These are phyloP conservation scores for Babyrousa celebensis DNA, from an alignment of 2,797 vertebrate species.

Conservation along the genomic window DNA sequence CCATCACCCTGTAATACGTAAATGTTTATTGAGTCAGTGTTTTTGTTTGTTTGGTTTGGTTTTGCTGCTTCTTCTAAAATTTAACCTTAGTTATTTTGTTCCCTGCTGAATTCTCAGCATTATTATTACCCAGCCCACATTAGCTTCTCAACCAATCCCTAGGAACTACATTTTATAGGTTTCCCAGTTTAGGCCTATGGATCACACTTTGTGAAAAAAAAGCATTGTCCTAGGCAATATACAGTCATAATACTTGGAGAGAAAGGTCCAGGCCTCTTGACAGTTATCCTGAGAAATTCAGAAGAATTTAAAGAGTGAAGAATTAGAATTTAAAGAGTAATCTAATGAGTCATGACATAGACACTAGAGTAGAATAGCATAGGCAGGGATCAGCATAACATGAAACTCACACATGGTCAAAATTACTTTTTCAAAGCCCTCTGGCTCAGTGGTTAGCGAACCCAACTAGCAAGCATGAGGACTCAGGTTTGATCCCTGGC, in stretches of 20 bases:
- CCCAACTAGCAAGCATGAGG: too few species aligned
- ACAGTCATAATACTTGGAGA: neutral
- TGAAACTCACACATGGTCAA: neutral
- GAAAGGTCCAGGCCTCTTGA: neutral
- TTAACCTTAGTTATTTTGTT: constrained; percentile 49
- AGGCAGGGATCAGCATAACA: neutral
- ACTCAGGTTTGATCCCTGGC: too few species aligned
- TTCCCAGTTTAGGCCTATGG: neutral
- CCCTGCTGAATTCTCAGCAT: neutral
- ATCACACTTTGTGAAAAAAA: constrained; percentile 37
- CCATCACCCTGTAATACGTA: neutral
- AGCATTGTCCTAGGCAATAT: neutral
- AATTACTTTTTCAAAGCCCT: neutral
- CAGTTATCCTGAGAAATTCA: neutral
- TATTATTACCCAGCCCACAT: neutral
- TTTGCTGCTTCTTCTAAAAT: neutral
- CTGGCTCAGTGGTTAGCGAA: too few species aligned
- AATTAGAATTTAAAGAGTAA: neutral
- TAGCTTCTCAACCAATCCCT: neutral
- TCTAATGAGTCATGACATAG: neutral
- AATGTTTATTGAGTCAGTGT: neutral
- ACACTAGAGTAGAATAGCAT: neutral
- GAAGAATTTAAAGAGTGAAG: neutral
- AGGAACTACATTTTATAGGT: neutral
- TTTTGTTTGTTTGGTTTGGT: neutral